These are phyloP conservation scores for Laticauda laticaudata DNA, from an alignment of 2,113 vertebrate species.

Conservation along the genomic window DNA sequence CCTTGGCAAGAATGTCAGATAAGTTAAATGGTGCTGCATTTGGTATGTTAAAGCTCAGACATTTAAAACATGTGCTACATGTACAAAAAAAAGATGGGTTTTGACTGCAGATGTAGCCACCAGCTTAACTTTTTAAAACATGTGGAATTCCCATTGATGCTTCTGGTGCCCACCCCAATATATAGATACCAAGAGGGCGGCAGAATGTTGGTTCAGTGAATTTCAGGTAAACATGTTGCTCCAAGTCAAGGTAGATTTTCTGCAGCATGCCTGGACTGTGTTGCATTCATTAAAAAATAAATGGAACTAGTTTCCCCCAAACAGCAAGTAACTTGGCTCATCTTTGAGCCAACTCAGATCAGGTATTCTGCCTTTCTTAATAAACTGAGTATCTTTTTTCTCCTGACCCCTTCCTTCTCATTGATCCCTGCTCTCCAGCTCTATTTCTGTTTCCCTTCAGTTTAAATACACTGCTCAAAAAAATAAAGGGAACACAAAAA, in stretches of 20 bases:
- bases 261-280: too few relatives aligned
- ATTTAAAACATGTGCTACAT: neutral
- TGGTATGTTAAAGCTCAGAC: neutral
- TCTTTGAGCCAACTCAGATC: neutral
- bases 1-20: neutral
- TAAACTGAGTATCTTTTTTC: neutral
- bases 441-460: neutral
- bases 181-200: too few relatives aligned
- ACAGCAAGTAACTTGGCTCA: neutral
- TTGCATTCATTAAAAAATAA: neutral
- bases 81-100: neutral
- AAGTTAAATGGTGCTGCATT: neutral
- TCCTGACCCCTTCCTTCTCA: neutral
- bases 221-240: neutral
- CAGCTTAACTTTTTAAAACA: neutral
- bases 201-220: neutral
- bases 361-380: too few relatives aligned
- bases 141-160: neutral
- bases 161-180: too few relatives aligned
- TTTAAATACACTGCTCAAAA: neutral
- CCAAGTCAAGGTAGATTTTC: neutral
- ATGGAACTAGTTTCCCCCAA: neutral
- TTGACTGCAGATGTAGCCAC: neutral
- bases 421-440: neutral
- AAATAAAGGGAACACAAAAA: too few relatives aligned